These are phyloP conservation scores for Bombus sibiricus DNA, from an alignment of 1,140 invertebrate species.

Conservation along the genomic window DNA sequence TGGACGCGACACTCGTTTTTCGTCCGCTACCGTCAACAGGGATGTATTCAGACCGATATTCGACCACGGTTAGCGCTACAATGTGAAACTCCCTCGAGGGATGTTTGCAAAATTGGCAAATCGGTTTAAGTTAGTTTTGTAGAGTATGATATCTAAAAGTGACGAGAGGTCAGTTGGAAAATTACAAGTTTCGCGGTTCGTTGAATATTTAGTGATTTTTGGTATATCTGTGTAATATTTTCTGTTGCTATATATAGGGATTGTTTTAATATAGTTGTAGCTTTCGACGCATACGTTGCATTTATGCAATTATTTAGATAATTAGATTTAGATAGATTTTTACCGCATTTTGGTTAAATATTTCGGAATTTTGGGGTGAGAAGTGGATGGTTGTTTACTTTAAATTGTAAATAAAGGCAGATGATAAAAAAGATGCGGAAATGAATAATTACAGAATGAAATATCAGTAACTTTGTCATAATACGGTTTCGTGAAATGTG, in stretches of 20 bases:
- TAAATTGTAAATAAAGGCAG: neutral
- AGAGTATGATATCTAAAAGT: neutral
- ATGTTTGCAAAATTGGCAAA: neutral
- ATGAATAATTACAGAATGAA: no score
- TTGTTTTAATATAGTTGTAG: neutral
- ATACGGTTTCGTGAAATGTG: neutral
- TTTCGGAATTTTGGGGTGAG: no score
- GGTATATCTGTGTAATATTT: neutral
- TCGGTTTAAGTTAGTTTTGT: neutral
- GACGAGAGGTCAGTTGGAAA: neutral
- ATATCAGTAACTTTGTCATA: neutral
- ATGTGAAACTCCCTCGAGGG: neutral
- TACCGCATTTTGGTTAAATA: no score
- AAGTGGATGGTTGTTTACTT: no score
- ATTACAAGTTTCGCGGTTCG: neutral
- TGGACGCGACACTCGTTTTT: slow-evolving; percentile 22
- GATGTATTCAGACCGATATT: neutral
- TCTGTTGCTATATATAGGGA: neutral
- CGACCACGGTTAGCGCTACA: neutral
- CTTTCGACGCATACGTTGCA: neutral
- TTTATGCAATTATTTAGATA: no score
- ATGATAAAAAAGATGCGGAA: neutral
- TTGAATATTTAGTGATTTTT: neutral
- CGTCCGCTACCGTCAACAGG: neutral
- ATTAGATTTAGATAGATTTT: no score